Base-by-base conservation (phyloP, 2,888 invertebrate genomes). In the Eupithecia dodoneata region DNA sequence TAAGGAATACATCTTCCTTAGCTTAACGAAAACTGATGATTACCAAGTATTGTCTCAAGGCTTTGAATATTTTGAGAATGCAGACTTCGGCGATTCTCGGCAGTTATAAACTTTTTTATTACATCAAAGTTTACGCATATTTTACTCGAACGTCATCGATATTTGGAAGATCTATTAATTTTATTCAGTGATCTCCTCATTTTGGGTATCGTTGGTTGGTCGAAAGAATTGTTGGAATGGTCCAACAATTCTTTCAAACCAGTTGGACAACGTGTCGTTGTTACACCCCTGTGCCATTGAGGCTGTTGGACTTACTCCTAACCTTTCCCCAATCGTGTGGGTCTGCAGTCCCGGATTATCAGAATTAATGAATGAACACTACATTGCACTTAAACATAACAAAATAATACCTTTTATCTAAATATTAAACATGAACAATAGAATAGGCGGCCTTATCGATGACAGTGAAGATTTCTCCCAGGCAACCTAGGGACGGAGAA, bases 21-120 rank as follows among this genome's bases (percentile, higher is more conserved):
- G 76, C 79, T 82, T 77, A 85, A 84, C 85, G 83, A 86, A 85
- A 82, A 77, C 81, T 83, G 83, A 84, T 84, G 81, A 80, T 83
- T 76, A 82, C 80, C 82, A 83, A 84, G 82, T 83, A 84, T 82
- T 83, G 81, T 81, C 76, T 85, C 88, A 86, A 85, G 85, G 85
- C 73, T 80, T 74, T 69, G 80, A 84, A 83, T 85, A 85, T 85
- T 84, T 86, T 80, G 81, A 83, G 80, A 82, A 84, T 80, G 81
- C 81, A 82, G 82, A 81, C 77, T 71, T 76, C 75, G 81, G 59
- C 75, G 77, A 76, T 75, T 79, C 83, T 85, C 83, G 80, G 84
- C 82, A 75, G 80, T 80, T 83, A 83, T 84, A 85, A 85, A 86
- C 82, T 63, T 75, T 87, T 83, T 85, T 75, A 82, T 85, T 75